phyloP scores from a whole-genome alignment of 1,140 invertebrate genomes.

The Euborellia annulipes region DNA sequence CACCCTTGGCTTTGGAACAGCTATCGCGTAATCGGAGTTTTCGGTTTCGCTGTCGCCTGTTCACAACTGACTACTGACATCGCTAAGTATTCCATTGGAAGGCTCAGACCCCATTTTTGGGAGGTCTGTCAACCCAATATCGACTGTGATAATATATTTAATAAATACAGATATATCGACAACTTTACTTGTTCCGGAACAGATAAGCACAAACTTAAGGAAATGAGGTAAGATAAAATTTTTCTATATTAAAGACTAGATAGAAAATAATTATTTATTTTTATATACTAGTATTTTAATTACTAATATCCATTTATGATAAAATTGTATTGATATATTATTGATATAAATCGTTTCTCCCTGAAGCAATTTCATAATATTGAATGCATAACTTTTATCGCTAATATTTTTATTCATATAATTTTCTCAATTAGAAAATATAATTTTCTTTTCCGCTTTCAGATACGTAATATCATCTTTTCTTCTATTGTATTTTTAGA shows the following conservation, averaged over 20 bases:
- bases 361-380: too few relatives aligned
- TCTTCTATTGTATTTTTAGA: slow-evolving; percentile 28
- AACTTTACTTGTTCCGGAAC: slow-evolving; percentile 41
- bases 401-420: too few relatives aligned
- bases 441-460: slow-evolving; percentile 1
- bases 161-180: slow-evolving; percentile 44
- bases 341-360: too few relatives aligned
- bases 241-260: background rate
- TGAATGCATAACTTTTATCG: too few relatives aligned
- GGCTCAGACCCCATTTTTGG: slow-evolving; percentile 84
- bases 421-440: background rate
- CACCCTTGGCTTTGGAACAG: slow-evolving; percentile 51
- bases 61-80: slow-evolving; percentile 75
- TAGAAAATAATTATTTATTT: too few relatives aligned
- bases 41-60: slow-evolving; percentile 69
- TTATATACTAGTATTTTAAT: too few relatives aligned
- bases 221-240: slow-evolving; percentile 35
- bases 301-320: too few relatives aligned
- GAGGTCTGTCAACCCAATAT: slow-evolving; percentile 48
- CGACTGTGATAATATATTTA: slow-evolving; percentile 34
- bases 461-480: slow-evolving; percentile 3
- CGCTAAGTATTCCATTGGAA: slow-evolving; percentile 81
- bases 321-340: too few relatives aligned
- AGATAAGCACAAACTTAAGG: slow-evolving; percentile 43
- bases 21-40: slow-evolving; percentile 59